Evolutionary conservation across 2,888 invertebrate genomes (phyloP).

Genomic region (Synergus gifuensis): DNA sequence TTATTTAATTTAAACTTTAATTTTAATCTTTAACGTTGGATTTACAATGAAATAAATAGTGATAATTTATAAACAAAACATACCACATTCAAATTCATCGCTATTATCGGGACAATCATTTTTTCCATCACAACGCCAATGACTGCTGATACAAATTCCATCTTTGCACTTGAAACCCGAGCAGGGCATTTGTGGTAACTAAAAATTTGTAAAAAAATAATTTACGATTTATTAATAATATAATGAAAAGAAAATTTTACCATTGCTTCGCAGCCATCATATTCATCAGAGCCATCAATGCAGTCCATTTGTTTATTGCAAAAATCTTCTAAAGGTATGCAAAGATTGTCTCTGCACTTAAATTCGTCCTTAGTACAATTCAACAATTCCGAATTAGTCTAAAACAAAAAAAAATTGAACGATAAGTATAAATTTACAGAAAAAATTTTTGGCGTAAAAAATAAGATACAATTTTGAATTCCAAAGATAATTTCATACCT

Average conservation of each 20-base stretch:
- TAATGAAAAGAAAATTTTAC: background rate
- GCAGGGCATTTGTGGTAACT: constrained; percentile 75
- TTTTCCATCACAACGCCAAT: constrained; percentile 82
- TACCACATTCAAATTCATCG: constrained; percentile 85
- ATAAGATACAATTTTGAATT: background rate
- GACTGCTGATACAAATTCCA: constrained; percentile 80
- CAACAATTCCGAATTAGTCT: background rate
- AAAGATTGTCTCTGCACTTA: constrained; percentile 65
- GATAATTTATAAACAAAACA: constrained; percentile 54
- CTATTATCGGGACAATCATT: constrained; percentile 84
- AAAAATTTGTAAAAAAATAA: background rate
- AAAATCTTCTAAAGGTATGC: constrained; percentile 73
- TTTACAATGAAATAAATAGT: background rate
- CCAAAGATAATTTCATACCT: background rate
- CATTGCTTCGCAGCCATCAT: constrained; percentile 61
- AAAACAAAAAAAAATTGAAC: background rate
- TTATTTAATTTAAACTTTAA: background rate
- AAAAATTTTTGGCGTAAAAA: background rate
- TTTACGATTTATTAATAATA: background rate
- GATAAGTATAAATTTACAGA: too few species aligned
- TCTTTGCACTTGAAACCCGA: constrained; percentile 83
- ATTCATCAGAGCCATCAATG: constrained; percentile 76
- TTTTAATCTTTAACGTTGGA: background rate
- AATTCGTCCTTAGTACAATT: constrained; percentile 63
- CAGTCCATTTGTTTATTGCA: constrained; percentile 77